Evolutionary conservation across 30 jellyfish, hydroid and myxozoan species (phyloP), one percentile per base, ranked within the genome.

Genomic region (Mastigias papua): DNA sequence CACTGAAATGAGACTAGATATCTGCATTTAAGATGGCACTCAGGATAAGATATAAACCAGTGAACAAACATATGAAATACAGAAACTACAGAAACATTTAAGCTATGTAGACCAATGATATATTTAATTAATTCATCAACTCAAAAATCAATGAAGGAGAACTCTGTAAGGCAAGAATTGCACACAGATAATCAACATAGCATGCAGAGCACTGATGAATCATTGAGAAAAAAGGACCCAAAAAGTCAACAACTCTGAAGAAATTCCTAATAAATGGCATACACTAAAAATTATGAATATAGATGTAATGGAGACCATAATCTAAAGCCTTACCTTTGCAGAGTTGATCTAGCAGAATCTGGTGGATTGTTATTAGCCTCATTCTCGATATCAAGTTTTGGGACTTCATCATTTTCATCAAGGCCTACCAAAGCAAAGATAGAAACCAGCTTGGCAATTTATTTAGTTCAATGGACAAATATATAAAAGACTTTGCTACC

Each of bases 331-430:
- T 62, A 93, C 98, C 93, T 80, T 77, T 93, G 98, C 61, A 93
- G 65, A 37, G 98, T 93, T 37, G 98, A 93, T 80, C 98, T 66
- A 62, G 91, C 65, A 10, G 97, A 73, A 31, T 82, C 95, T 16
- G 94, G 94, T n/a, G 91, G 84, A 69, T 69, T 82, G 69, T 75
- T 67, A 34, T 76, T 66, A 25, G 32, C 77, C 28, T 67, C 95
- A 0, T 75, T 81, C 25, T 84, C 83, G 33, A 78, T 34, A 34
- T 54, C 76, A 0, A 73, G 49, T 16, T 54, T 29, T 48, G 88
- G 93, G 11, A 78, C 60, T 37, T 71, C 94, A 11, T 90, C 90
- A 46, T 37, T 51, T 13, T 60, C 80, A 25, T 23, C 75, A 35
- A 57, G 29, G 26, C 48, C 86, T 11, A 22, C 54, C 7, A 42